phyloP scores from a whole-genome alignment of 2,888 invertebrate genomes.

The Dicyrtoma fusca region DNA sequence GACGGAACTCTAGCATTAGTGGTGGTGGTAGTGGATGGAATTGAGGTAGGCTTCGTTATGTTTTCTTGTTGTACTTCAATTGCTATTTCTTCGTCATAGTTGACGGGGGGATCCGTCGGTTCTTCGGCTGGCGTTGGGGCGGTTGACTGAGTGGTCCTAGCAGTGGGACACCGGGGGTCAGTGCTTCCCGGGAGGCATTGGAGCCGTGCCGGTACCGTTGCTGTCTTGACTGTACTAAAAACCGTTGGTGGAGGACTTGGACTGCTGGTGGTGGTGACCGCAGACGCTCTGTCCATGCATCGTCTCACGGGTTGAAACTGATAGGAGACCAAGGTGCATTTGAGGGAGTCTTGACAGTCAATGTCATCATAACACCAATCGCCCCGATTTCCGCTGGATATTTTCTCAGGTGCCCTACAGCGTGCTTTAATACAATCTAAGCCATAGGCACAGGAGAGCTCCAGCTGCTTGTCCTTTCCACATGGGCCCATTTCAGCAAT shows the following conservation, averaged over 20 bases:
- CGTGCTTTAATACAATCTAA: constrained; percentile 25
- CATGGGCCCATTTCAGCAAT: constrained; percentile 35
- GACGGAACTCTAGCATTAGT: no score
- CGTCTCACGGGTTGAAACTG: constrained; percentile 25
- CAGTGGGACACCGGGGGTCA: not conserved
- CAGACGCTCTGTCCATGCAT: not conserved
- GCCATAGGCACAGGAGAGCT: constrained; percentile 9
- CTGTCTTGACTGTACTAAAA: not conserved
- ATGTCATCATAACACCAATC: constrained; percentile 24
- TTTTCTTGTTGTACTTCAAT: no score
- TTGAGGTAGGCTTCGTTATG: no score
- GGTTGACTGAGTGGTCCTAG: not conserved
- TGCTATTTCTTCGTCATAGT: no score
- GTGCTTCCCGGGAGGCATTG: not conserved
- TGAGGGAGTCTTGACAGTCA: constrained; percentile 31
- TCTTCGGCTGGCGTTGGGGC: no score
- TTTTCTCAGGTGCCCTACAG: constrained; percentile 10
- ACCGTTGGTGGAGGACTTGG: not conserved
- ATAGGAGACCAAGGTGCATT: constrained; percentile 14
- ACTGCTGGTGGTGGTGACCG: not conserved
- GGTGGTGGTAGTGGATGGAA: no score
- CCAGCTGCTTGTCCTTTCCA: constrained; percentile 19
- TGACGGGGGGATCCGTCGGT: no score
- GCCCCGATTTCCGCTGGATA: constrained; percentile 13
- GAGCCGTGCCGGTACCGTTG: no score